Base-by-base conservation (phyloP, 2,113 vertebrate species). In the Paedocypris sp. region DNA sequence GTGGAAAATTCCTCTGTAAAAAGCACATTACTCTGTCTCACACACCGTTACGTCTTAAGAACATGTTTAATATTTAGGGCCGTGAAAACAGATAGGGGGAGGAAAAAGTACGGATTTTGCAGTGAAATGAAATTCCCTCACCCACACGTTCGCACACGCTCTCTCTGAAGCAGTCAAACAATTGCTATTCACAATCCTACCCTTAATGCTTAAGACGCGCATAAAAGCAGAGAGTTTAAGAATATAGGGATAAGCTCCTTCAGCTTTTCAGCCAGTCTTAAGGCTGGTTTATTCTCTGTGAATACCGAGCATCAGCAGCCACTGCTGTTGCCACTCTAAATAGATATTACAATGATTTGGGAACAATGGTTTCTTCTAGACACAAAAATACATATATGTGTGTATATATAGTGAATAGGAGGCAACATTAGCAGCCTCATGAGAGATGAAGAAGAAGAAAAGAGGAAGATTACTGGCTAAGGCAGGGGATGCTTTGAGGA, bases 281-380 rank as follows among this genome's bases (percentile, higher is more conserved):
- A 82, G 83, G 77, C 81, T 82, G 82, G 80, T 86, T 84, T 85
- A 86, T 84, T 82, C 81, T 82, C 76, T 65, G 67, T 85, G 85
- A 87, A 87, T 84, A 79, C 83, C 71, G 75, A 83, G 81, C 84
- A 84, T 80, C 77, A 73, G 73, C 81, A 75, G 77, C 74, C 79
- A 76, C 70, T 80, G 83, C 82, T 82, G 80, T 85, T 84, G 82
- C 85, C 82, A 84, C 82, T 85, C 81, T 86, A 83, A 87, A 87
- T 85, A 84, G 85, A 88, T 86, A 87, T 88, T 87, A 87, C 85
- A 87, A 86, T 86, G 85, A 87, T 87, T 86, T 77, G 80, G 80
- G 84, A 85, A 86, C 86, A 87, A 87, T 84, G 77, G 79, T 83
- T 84, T 85, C 80, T 77, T 72, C 79, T 77, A 81, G 77, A 82